These are phyloP conservation scores for Coracias cyanogaster DNA, from an alignment of 2,797 vertebrate genomes.

Conservation along the genomic window DNA sequence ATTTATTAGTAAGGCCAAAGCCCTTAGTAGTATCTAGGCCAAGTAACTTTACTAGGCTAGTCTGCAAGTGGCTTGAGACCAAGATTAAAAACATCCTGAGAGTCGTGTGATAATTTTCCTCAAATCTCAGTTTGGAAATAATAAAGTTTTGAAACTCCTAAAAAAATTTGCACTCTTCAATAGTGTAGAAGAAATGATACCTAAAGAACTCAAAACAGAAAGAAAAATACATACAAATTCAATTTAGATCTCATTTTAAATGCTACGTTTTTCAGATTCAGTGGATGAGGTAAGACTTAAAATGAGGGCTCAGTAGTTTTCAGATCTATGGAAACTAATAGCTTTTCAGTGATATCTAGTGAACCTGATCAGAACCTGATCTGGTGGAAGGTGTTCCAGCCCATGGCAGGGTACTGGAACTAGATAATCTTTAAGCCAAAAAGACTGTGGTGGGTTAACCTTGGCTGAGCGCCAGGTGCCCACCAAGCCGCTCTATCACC, in stretches of 20 bases:
- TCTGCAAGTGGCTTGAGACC: background rate
- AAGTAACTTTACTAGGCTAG: background rate
- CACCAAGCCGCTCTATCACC: no score
- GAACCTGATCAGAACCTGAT: background rate
- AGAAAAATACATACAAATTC: background rate
- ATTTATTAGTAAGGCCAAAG: background rate
- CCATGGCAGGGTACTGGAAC: background rate
- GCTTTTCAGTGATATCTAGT: background rate
- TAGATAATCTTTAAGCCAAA: background rate
- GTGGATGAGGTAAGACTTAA: background rate
- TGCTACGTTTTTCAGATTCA: background rate
- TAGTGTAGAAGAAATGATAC: background rate
- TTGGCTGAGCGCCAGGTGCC: no score
- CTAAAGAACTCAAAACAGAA: background rate
- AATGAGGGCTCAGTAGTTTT: background rate
- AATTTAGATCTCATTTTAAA: background rate
- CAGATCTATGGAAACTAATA: background rate
- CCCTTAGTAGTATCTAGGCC: background rate
- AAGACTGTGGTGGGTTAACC: no score
- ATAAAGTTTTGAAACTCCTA: background rate
- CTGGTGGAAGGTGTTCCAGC: background rate
- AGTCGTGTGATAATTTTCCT: background rate
- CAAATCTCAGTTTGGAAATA: background rate
- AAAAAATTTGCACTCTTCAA: background rate
- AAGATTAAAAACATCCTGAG: background rate